Percentiles rank a stretch among this genome's conserved stretches.
These are phyloP conservation scores for Bubo bubo DNA, from an alignment of 2,113 vertebrate genomes.

Conservation along the genomic window DNA sequence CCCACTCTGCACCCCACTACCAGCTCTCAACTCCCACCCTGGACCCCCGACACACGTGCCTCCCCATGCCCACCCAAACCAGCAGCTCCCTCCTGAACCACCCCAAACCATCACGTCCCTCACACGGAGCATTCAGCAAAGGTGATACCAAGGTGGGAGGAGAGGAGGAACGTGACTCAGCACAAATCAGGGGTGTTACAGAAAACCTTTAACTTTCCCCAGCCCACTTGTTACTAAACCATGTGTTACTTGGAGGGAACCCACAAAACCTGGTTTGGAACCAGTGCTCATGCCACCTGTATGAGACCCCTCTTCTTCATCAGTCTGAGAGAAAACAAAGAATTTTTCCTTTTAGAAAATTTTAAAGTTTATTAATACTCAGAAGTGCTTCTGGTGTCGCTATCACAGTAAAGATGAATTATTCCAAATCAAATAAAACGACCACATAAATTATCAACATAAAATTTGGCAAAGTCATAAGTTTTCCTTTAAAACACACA, in stretches of 20 bases:
- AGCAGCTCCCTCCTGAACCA: not conserved
- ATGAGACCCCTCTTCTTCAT: not conserved
- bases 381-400: not conserved
- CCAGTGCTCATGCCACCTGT: fast-evolving
- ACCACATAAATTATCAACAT: not conserved
- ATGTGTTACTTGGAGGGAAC: not conserved
- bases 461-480: not conserved
- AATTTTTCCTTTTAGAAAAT: not conserved
- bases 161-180: not conserved
- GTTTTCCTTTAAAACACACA: not conserved
- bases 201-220: not conserved
- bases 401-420: not conserved
- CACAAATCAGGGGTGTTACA: not conserved
- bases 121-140: fast-evolving
- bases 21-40: not conserved
- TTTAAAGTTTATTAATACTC: not conserved
- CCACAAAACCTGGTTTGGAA: not conserved
- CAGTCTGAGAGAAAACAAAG: not conserved
- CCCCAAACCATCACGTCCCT: fast-evolving
- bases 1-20: not conserved
- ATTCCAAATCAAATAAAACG: not conserved
- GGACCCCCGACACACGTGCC: fast-evolving
- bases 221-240: not conserved
- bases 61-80: not conserved
- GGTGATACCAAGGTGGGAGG: not conserved